Conservation (phyloP, 2,113 vertebrate species). For the Cyanistes caeruleus region DNA sequence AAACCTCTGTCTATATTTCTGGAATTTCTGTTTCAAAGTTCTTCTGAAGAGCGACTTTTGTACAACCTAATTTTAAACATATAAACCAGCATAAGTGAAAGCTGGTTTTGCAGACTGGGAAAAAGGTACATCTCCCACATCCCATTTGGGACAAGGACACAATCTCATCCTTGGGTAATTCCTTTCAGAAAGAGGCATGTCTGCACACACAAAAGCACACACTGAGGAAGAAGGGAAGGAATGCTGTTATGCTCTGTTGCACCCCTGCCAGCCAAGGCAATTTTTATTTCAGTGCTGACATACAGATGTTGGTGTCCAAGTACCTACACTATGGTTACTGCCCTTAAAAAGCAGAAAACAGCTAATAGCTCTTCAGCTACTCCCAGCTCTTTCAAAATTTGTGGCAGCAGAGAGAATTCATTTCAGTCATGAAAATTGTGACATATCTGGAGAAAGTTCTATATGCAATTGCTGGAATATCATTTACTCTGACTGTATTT, state of each 20-base stretch:
- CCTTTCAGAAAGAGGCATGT: neutral
- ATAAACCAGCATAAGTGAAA: accelerated
- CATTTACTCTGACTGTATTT: neutral
- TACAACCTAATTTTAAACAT: neutral
- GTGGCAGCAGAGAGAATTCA: neutral
- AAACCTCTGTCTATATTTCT: neutral
- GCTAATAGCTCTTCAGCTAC: neutral
- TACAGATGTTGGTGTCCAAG: neutral
- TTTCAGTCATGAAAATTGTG: neutral
- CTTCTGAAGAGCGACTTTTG: neutral
- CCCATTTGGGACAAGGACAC: neutral
- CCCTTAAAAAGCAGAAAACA: neutral
- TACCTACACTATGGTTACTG: accelerated
- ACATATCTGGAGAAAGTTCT: conserved; percentile 31
- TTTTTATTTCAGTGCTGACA: neutral
- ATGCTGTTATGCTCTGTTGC: accelerated
- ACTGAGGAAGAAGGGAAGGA: neutral
- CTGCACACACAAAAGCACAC: neutral
- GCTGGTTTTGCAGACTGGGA: neutral
- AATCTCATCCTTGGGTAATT: neutral
- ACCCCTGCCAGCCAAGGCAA: neutral
- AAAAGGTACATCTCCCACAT: accelerated
- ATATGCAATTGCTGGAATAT: neutral
- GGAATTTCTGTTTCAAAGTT: neutral
- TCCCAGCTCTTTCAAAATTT: neutral